Conservation (phyloP, 2,797 vertebrate species). For the Tokudaia tokunoshimensis region DNA sequence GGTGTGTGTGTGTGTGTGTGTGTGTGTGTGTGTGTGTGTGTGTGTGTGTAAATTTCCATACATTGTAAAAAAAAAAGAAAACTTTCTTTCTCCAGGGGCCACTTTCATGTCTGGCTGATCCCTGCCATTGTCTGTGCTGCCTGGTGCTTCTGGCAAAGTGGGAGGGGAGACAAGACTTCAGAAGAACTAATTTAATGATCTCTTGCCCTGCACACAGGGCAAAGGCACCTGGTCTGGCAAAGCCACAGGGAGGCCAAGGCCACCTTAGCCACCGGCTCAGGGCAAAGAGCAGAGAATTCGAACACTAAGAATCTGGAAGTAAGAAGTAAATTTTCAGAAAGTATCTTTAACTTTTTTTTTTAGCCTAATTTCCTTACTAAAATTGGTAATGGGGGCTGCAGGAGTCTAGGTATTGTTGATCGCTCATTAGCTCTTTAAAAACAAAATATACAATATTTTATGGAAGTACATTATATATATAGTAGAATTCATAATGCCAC, state of each 20-base stretch:
- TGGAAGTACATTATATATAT: background rate
- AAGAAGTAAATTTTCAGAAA: slow-evolving; percentile 24
- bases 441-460: background rate
- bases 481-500: background rate
- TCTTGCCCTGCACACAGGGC: background rate
- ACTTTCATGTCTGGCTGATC: slow-evolving; percentile 65
- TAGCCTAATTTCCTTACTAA: background rate
- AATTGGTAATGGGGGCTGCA: background rate
- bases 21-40: background rate
- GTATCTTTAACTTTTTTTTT: background rate
- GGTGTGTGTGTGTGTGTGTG: too few relatives aligned
- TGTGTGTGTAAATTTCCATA: background rate
- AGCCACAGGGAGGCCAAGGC: background rate
- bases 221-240: background rate
- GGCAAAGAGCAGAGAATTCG: slow-evolving; percentile 32
- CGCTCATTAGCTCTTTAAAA: background rate
- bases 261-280: background rate
- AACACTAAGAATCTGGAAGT: slow-evolving; percentile 30
- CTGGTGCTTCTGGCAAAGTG: background rate
- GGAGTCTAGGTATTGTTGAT: background rate
- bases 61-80: slow-evolving; percentile 39
- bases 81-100: slow-evolving; percentile 58
- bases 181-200: background rate
- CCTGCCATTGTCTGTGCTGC: background rate
- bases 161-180: background rate